Conservation (phyloP, 2,113 vertebrate species). For the Dendropsophus ebraccatus region DNA sequence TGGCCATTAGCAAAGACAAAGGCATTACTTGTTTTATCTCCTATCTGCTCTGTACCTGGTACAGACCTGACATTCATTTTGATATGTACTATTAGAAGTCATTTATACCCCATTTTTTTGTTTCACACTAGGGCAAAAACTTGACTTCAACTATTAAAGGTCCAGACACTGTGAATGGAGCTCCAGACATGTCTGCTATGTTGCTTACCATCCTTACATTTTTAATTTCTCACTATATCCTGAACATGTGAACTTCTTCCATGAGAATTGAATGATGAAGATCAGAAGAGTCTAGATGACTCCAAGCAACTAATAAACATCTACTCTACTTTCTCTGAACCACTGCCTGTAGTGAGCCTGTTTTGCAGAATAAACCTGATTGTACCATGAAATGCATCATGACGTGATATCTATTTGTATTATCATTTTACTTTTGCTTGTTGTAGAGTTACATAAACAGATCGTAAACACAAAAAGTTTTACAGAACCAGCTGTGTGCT, state of each 20-base stretch:
- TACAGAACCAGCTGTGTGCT: neutral
- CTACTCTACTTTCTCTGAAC: neutral
- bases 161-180: no score
- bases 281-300: neutral
- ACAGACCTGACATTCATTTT: no score
- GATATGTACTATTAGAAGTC: no score
- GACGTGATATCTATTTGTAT: neutral
- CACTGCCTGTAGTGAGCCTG: neutral
- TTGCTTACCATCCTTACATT: conserved; percentile 10
- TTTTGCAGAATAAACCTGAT: conserved; percentile 6
- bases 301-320: neutral
- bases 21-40: no score
- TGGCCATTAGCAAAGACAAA: no score
- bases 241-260: neutral
- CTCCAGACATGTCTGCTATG: neutral
- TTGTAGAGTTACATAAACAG: neutral
- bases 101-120: no score
- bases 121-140: no score
- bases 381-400: neutral
- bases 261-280: neutral
- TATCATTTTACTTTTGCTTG: neutral
- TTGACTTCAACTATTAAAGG: no score
- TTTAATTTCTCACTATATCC: conserved; percentile 13
- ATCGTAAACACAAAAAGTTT: neutral
- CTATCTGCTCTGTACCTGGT: no score